Evolutionary conservation across 2,888 invertebrate genomes (phyloP), one percentile per base, ranked within the genome.

Genomic region (Polydrusus tereticollis): DNA sequence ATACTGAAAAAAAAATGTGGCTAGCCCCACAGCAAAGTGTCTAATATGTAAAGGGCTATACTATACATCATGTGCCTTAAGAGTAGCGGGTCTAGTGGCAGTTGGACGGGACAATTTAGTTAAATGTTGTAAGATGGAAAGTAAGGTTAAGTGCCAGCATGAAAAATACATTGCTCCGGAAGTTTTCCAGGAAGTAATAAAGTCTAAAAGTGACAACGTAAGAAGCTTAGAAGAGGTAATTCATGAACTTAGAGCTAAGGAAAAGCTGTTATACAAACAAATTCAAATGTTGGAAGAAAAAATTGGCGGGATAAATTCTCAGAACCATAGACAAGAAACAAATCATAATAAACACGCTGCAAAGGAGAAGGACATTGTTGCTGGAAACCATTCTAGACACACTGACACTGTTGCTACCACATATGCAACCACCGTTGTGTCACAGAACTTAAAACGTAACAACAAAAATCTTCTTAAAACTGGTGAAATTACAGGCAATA

Each of bases 21-120:
- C 7, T 29, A 29, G 29, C 29, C 29, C 38, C 10, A 18, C 38
- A 18, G 59, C 59, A 36, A 59, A 59, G 59, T 59, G 59, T 59
- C 18, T 36, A 38, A 18, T 14, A 33, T 59, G 59, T 59, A 20
- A 59, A 12, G 64, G 16, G 26, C 14, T 50, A 7, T 64, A 50
- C 29, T 50, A 64, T 50, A 64, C 64, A 50, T 64, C 64, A 20
- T 60, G 50, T 79, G 80, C 89, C 14, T 50, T 64, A 47, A 64
- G 52, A n/a, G 36, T 64, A 2, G 21, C 50, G 14, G 64, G 64
- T 7, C 29, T 64, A 5, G 38, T 64, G 14, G 50, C 64, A 1
- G 29, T 64, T 3, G 64, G 64, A 20, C 16, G 26, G 36, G 20
- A 64, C 16, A 64, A 64, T 50, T 14, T 59, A 26, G 59, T 59